Evolutionary conservation across 2,797 vertebrate genomes (phyloP), one percentile per base, ranked within the genome.

Genomic region (Sebastes oblongus): DNA sequence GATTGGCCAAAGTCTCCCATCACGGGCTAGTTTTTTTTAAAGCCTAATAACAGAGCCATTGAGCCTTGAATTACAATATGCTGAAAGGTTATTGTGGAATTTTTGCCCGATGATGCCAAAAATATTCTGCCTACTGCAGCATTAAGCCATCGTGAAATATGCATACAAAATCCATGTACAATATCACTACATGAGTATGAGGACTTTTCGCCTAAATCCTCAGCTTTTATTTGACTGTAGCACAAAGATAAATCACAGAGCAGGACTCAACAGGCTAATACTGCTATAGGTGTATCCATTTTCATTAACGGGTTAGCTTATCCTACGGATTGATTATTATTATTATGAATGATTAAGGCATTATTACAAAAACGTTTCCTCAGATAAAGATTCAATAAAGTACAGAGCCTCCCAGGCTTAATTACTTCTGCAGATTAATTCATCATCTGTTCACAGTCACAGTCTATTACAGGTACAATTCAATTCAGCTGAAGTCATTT

Each of bases 301-400:
- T 85, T 70, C 73, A 85, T 77, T 81, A 82, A 72, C 24, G 60
- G 77, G 70, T 85, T 81, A 84, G 74, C 69, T 88, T 72, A 87
- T 77, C 78, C 62, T 50, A 60, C 24, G 1, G 72, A 84, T 80
- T 80, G 36, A 75, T 84, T 60, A 84, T 91, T 76, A 86, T 84
- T 82, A 87, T 84, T 82, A 87, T 72, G 32, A 89, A 85, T 88
- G 69, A 93, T 89, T 89, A 85, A 89, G 71, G 72, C 20, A 36
- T 64, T 67, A 74, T 88, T 88, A 83, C 84, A 85, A 29, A 66
- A 85, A 86, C 18, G 20, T 78, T 84, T 76, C 83, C 78, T 61
- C 56, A 75, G 85, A 91, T 88, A 92, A 92, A 89, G 79, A 91
- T 87, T 88, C 68, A 84, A 87, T 88, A 86, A 86, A 87, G 79